Base-by-base conservation (phyloP, 1,140 invertebrate genomes). In the Palaemon carinicauda region DNA sequence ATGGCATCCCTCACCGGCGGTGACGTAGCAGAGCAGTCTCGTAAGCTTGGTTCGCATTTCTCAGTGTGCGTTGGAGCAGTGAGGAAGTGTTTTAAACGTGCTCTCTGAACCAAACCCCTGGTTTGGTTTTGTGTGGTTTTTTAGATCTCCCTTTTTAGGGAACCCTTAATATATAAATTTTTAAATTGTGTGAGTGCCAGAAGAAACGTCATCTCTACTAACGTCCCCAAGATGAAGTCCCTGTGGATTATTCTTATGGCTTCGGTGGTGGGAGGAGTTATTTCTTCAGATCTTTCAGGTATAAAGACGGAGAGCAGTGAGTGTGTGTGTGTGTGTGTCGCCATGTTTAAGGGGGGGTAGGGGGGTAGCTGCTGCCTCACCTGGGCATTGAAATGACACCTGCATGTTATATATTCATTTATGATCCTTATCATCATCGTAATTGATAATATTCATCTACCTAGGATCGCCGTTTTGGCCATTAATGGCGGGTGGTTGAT, bases 11-110 rank as follows among this genome's bases (percentile, higher is more conserved):
- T 7, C 31, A 14, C 19, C 19, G 69, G 31, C 27, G 27, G 21
- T 82, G 80, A 82, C 80, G 69, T 74, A 65, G 51, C 69, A 24
- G n/a, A 51, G 51, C 51, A 17, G 41, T 14, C 17, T 33, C 29
- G 69, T 82, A 12, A 24, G 29, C 53, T 33, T 74, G 69, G 65
- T 33, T 41, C 74, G 80, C 80, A 82, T 82, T 82, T 82, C 80
- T 82, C 60, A 73, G 80, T 82, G 80, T 74, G 80, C 74, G 60
- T 82, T 82, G 69, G 69, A 52, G 60, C 65, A 82, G 80, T 82
- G 80, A 74, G 80, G 80, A 82, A 41, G 69, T 82, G 69, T 41
- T 52, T 15, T 27, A 27, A 41, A 69, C 71, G 60, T 51, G n/a
- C 41, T 53, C 69, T 52, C 12, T 19, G 50, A 65, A 41, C 75